These are phyloP conservation scores for Nematostella vectensis DNA, from an alignment of 92 coral and sea anemone species.

Conservation along the genomic window DNA sequence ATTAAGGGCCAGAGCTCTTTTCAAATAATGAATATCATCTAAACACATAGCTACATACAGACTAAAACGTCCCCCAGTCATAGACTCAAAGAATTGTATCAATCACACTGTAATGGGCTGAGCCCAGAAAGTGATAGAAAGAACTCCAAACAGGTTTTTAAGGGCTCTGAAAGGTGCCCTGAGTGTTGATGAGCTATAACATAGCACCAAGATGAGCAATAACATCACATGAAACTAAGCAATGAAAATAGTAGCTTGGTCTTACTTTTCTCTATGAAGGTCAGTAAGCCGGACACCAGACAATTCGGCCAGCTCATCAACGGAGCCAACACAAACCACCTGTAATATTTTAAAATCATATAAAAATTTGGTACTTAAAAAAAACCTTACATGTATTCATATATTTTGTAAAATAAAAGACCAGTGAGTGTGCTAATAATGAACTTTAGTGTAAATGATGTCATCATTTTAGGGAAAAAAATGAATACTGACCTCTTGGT, in stretches of 20 bases:
- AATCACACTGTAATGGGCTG: too few species aligned
- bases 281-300: constrained; percentile 87
- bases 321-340: constrained; percentile 96
- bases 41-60: neutral
- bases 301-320: constrained; percentile 78
- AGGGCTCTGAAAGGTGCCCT: too few species aligned
- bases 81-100: too few species aligned
- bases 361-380: neutral
- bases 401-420: too few species aligned
- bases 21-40: neutral
- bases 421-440: too few species aligned
- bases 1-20: neutral
- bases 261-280: constrained; percentile 91
- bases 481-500: constrained; percentile 60
- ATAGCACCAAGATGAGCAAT: neutral
- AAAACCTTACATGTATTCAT: too few species aligned
- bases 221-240: neutral
- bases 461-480: neutral
- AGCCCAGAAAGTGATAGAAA: too few species aligned
- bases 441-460: too few species aligned
- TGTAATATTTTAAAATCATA: constrained; percentile 3
- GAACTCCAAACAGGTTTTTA: too few species aligned
- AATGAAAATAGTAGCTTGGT: neutral
- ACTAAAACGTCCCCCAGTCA: too few species aligned
- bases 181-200: too few species aligned